phyloP scores from a whole-genome alignment of 1,140 invertebrate species.

The Pseudomyrmex cubaensis region DNA sequence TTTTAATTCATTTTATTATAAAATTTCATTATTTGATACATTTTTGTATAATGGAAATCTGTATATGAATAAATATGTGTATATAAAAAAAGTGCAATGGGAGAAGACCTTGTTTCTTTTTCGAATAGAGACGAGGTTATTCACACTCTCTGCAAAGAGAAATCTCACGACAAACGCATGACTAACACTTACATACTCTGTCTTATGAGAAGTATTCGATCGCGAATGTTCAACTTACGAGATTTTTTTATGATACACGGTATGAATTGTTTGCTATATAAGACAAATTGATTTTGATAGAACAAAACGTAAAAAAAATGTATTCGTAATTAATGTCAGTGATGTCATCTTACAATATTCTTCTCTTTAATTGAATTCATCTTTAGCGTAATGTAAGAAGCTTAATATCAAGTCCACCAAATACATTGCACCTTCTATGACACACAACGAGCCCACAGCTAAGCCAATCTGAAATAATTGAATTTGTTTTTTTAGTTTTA shows the following conservation, averaged over 20 bases:
- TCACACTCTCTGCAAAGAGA: background rate
- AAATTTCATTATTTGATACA: slow-evolving; percentile 28
- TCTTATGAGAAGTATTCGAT: background rate
- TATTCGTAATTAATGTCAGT: background rate
- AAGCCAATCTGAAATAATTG: slow-evolving; percentile 88
- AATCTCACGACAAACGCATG: background rate
- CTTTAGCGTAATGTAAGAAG: slow-evolving; percentile 90
- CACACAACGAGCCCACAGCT: slow-evolving; percentile 91
- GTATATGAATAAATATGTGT: slow-evolving; percentile 13
- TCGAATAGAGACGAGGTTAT: slow-evolving; percentile 20
- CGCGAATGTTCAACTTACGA: background rate
- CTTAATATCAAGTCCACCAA: slow-evolving; percentile 91
- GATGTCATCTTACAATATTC: slow-evolving; percentile 11
- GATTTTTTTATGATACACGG: background rate
- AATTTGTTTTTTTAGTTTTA: slow-evolving; percentile 5
- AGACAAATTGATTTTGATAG: background rate
- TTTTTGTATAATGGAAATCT: background rate
- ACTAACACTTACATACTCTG: background rate
- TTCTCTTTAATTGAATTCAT: slow-evolving; percentile 79
- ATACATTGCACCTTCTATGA: slow-evolving; percentile 91
- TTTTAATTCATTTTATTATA: slow-evolving; percentile 27
- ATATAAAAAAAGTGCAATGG: background rate
- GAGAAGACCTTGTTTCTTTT: background rate
- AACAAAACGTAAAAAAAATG: slow-evolving; percentile 19
- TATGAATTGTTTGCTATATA: slow-evolving; percentile 8